Evolutionary conservation across 2,888 invertebrate genomes (phyloP), one percentile per base, ranked within the genome.

Genomic region (Andricus curvator): DNA sequence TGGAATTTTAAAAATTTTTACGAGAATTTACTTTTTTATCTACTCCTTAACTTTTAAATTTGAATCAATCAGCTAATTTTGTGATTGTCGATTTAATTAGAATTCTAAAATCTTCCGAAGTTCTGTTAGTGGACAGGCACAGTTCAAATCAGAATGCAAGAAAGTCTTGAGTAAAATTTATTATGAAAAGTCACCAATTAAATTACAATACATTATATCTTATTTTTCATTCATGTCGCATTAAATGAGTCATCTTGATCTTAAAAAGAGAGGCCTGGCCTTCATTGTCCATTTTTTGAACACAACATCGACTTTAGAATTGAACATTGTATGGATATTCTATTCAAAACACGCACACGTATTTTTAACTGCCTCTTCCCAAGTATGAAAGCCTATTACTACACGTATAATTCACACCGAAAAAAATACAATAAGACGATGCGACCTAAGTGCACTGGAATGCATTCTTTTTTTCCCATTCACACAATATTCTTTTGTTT

Each of bases 291-390:
- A 25, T 13, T 62, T 62, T 22, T 22, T 25, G 4, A 13, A 13
- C 9, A 60, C 60, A 56, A 56, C 56, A 20, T 20, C 56, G 56
- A 56, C n/a, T 56, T 56, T 9, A 17, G n/a, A 17, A 60, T 22
- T 4, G 13, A 25, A 25, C 25, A 62, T 62, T 25, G 62, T 25
- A 22, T 65, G 65, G 65, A 65, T 65, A 66, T 66, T 33, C 37
- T 66, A 66, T 33, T 66, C 66, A 41, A 29, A 33, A 37, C 20
- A 37, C 33, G 33, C 20, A 66, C n/a, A n/a, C 11, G 0, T 66
- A 66, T 37, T 37, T 66, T 66, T 66, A 66, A 66, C 66, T 66
- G n/a, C 66, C 20, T 66, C 37, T n/a, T 66, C n/a, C 66, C 37
- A 66, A 66, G 66, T 66, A 37, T 65, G 37, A 11, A 33, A 37